Conservation (phyloP, 2,888 invertebrate species). For the Andrena chrysosceles region DNA sequence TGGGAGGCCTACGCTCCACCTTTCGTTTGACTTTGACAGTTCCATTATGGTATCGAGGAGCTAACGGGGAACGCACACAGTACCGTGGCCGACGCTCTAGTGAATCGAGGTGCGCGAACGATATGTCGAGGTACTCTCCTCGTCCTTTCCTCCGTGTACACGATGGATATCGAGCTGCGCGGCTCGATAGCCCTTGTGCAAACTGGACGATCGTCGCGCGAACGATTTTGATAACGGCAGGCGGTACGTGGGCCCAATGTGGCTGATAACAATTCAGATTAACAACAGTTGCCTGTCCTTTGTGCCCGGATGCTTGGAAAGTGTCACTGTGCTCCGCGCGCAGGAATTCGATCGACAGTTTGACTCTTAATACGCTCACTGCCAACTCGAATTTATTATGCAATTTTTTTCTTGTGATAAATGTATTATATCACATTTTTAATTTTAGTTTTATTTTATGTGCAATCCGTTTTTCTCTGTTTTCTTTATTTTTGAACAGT, state of each 20-base stretch:
- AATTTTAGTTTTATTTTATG: too few relatives aligned
- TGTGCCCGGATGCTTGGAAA: too few relatives aligned
- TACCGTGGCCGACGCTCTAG: conserved; percentile 75
- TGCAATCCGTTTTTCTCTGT: too few relatives aligned
- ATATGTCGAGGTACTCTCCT: conserved; percentile 63
- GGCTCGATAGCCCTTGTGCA: conserved; percentile 1
- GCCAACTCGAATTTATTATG: too few relatives aligned
- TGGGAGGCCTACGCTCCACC: conserved; percentile 72
- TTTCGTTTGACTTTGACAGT: conserved; percentile 81
- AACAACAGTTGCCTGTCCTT: background rate
- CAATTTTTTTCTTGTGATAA: too few relatives aligned
- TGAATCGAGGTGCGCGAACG: conserved; percentile 74
- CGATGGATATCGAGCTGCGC: background rate
- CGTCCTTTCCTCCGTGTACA: conserved; percentile 14
- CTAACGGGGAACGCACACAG: conserved; percentile 76
- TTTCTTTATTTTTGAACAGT: too few relatives aligned
- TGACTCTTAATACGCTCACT: too few relatives aligned
- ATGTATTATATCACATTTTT: too few relatives aligned
- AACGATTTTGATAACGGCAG: conserved; percentile 1
- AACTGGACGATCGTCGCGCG: background rate
- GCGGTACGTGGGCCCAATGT: background rate
- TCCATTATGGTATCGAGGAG: conserved; percentile 81
- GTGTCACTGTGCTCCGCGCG: too few relatives aligned
- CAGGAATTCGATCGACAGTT: too few relatives aligned
- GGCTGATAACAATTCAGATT: background rate